Percentiles rank a stretch among this genome's conserved stretches.
These are phyloP conservation scores for Scytalopus superciliaris DNA, from an alignment of 2,113 vertebrate species.

Conservation along the genomic window DNA sequence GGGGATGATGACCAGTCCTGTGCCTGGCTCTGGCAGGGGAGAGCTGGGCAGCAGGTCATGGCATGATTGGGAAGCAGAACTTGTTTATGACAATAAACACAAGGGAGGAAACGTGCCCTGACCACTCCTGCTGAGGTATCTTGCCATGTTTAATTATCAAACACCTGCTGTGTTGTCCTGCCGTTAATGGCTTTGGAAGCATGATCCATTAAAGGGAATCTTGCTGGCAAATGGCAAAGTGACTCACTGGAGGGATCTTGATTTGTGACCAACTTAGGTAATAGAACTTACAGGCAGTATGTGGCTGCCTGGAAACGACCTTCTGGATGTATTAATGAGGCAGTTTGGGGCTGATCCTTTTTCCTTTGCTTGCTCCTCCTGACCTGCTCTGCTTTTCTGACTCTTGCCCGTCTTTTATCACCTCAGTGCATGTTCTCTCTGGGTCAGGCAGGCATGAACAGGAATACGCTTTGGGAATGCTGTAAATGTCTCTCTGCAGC, in stretches of 20 bases:
- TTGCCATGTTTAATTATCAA: conserved; percentile 5
- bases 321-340: not conserved
- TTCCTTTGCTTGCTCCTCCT: not conserved
- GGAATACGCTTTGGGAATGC: not conserved
- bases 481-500: not conserved
- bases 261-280: not conserved
- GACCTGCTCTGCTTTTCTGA: not conserved
- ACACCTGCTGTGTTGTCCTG: conserved; percentile 14
- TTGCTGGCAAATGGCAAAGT: not conserved
- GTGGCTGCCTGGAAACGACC: not conserved
- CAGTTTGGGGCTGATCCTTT: not conserved
- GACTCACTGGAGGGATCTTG: not conserved
- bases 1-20: not conserved
- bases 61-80: not conserved
- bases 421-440: not conserved
- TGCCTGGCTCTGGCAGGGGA: not conserved
- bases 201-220: not conserved
- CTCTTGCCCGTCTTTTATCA: not conserved
- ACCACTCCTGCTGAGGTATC: not conserved
- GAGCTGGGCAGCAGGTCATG: not conserved
- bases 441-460: not conserved
- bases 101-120: not conserved
- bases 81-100: not conserved
- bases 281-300: accelerated
- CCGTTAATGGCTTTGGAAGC: conserved; percentile 3